Evolutionary conservation across 2,113 vertebrate species (phyloP), one percentile per base, ranked within the genome.

Genomic region (Protobothrops flavoviridis): DNA sequence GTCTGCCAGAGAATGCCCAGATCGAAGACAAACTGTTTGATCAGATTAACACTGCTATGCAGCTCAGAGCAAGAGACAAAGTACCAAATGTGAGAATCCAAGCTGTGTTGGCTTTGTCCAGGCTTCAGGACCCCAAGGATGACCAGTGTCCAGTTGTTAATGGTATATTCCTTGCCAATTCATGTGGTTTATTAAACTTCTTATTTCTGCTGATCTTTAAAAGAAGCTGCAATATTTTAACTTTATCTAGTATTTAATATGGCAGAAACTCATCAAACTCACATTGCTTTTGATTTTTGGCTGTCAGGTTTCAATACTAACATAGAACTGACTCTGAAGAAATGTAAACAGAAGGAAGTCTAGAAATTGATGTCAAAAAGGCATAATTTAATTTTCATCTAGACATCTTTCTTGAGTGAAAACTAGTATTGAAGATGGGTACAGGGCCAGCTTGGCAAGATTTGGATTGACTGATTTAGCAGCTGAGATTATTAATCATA

Each of bases 1-100:
- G 96, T 90, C 98, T 99, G 98, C 98, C 99, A 39, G 99, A 99
- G 96, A 98, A 99, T 90, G 99, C 99, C 29, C 98, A 99, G 97
- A 99, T 99, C 81, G 99, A 99, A 24, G 99, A 99, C 85, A 98
- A 98, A 87, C 97, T 99, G 86, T 99, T 99, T 96, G 99, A 99
- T 95, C 97, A 96, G 93, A 99, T 99, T 95, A 99, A 99, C 87
- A 98, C 98, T 96, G 98, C 98, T 90, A 99, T 99, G 99, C 96
- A 99, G 93, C 95, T 98, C 86, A 98, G 99, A 86, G 96, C 99
- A 95, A 98, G 98, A 50, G 99, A 99, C 97, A 99, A 99, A 96
- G 98, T 99, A 97, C 98, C 99, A 11, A 99, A 98, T 93, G 99
- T 99, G 93, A 98, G 99, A 94, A 98, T 99, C 95, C 99, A 99